Evolutionary conservation across 2,113 vertebrate species (phyloP).

Genomic region (Phainopepla nitens): DNA sequence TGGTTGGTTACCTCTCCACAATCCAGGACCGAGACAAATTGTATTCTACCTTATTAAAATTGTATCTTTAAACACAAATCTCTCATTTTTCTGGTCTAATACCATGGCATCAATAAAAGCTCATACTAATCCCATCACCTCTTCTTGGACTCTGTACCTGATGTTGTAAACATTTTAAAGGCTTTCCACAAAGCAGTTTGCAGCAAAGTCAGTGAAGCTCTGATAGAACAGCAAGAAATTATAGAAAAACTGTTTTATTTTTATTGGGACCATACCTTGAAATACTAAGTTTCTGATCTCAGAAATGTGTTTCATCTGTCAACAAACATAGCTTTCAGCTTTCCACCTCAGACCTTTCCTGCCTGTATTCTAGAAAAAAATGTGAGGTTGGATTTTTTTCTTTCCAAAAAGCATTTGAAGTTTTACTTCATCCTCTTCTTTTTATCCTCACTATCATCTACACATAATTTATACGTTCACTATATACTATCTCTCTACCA

Average conservation of each 20-base stretch:
- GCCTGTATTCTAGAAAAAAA: not conserved
- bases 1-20: not conserved
- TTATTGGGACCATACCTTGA: not conserved
- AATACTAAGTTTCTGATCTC: not conserved
- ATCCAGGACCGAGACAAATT: not conserved
- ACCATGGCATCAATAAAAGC: not conserved
- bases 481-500: not conserved
- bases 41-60: not conserved
- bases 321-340: slow-evolving; percentile 9
- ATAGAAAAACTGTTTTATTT: not conserved
- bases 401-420: not conserved
- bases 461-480: not conserved
- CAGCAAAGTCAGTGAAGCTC: not conserved
- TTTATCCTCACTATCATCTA: not conserved
- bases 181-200: not conserved
- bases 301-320: slow-evolving; percentile 12
- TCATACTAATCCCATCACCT: not conserved
- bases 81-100: not conserved
- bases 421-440: not conserved
- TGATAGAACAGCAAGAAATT: slow-evolving; percentile 1
- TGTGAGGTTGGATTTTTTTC: not conserved
- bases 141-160: not conserved
- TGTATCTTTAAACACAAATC: not conserved
- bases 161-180: not conserved
- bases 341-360: slow-evolving; percentile 17